A percentile compares a stretch with the other conserved stretches of the same genome.
phyloP scores from a whole-genome alignment of 2,113 vertebrate species.

The Hippocampus mohnikei region DNA sequence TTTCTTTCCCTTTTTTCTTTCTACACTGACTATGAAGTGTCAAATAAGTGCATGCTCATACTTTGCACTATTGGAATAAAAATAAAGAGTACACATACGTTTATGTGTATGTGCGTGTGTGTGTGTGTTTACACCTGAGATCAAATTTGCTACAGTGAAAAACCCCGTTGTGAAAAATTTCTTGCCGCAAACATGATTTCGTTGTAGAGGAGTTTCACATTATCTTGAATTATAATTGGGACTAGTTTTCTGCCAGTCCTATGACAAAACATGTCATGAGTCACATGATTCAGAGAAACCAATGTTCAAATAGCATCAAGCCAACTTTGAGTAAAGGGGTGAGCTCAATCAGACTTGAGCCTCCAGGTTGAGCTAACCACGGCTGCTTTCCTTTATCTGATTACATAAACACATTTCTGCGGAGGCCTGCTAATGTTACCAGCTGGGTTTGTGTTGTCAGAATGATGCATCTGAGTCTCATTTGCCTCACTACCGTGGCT shows the following conservation, averaged over 20 bases:
- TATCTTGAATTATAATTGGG: no score
- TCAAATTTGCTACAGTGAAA: no score
- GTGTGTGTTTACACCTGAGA: no score
- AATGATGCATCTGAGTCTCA: constrained; percentile 34
- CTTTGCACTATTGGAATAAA: no score
- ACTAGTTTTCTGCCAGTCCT: background rate
- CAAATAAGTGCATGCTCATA: no score
- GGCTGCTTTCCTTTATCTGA: constrained; percentile 35
- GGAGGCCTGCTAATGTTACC: constrained; percentile 13
- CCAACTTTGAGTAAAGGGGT: background rate
- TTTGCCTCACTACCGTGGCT: constrained; percentile 24
- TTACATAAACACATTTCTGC: constrained; percentile 46
- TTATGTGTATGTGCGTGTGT: no score
- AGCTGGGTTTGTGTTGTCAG: constrained; percentile 20
- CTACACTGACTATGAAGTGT: no score
- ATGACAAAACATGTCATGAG: background rate
- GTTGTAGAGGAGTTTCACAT: no score
- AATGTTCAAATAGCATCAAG: background rate
- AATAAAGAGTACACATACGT: no score
- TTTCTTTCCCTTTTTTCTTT: no score
- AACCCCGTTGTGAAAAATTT: no score
- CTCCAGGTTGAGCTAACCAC: constrained; percentile 13
- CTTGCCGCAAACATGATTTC: no score
- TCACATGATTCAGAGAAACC: background rate
- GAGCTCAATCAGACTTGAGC: background rate